These are phyloP conservation scores for Pseudoips prasinana DNA, from an alignment of 2,888 invertebrate genomes.

Conservation along the genomic window DNA sequence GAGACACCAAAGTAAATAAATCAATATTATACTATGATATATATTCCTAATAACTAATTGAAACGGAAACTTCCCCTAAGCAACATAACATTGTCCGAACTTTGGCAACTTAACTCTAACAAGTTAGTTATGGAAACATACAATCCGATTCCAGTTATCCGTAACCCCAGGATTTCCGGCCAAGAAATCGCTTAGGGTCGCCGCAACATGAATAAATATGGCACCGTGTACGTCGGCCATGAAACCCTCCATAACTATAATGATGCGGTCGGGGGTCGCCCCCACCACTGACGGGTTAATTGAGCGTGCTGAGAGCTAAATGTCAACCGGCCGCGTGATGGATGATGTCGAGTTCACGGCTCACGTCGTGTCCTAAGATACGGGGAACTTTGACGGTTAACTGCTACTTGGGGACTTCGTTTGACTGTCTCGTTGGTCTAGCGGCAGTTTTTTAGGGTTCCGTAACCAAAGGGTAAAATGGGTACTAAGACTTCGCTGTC, in stretches of 20 bases:
- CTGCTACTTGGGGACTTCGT: too few relatives aligned
- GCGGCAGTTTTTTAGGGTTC: too few relatives aligned
- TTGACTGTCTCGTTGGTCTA: too few relatives aligned
- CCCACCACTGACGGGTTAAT: constrained; percentile 33
- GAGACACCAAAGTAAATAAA: too few relatives aligned
- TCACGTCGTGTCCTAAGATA: constrained; percentile 2
- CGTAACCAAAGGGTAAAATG: too few relatives aligned
- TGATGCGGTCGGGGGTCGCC: constrained; percentile 24
- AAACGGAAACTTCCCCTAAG: too few relatives aligned
- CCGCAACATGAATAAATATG: not conserved
- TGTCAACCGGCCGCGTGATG: constrained; percentile 32
- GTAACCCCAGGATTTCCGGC: not conserved
- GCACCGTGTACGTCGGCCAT: not conserved
- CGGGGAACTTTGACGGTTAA: not conserved
- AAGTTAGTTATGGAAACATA: too few relatives aligned
- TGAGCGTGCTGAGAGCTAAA: constrained; percentile 38
- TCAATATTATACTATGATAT: too few relatives aligned
- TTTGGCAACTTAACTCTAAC: too few relatives aligned
- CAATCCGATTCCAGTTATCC: not conserved
- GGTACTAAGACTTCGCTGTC: too few relatives aligned
- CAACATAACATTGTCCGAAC: too few relatives aligned
- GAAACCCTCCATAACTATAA: constrained; percentile 21
- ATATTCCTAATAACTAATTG: too few relatives aligned
- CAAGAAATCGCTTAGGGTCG: not conserved
- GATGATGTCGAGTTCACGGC: constrained; percentile 20